Percentiles rank a stretch among this genome's conserved stretches.
Evolutionary conservation across 2,797 vertebrate species (phyloP).

Genomic region (Ptychadena robeensis): DNA sequence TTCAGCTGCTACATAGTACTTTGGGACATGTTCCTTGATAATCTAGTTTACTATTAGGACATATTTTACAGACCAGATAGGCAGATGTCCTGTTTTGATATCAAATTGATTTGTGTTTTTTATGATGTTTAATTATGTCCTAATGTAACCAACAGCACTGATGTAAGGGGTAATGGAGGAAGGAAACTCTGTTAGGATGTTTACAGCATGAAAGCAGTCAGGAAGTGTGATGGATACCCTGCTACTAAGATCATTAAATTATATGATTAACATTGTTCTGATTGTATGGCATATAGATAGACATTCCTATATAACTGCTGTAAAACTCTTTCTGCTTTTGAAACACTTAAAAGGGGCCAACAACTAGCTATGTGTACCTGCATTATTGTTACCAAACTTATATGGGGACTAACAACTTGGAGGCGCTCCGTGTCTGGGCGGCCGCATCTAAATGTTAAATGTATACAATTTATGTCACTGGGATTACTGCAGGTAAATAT

Average conservation of each 20-base stretch:
- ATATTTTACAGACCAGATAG: not conserved
- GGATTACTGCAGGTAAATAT: no score
- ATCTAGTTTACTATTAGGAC: conserved; percentile 6
- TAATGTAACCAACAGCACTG: not conserved
- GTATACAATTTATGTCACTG: no score
- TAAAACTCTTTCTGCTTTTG: no score
- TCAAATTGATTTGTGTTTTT: conserved; percentile 4
- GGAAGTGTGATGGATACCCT: not conserved
- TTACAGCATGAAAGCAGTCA: not conserved
- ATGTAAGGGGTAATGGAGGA: not conserved
- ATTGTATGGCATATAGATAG: not conserved
- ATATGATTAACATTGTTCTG: not conserved
- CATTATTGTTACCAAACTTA: no score
- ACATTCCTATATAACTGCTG: no score
- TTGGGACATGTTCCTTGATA: no score
- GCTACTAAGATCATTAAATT: not conserved
- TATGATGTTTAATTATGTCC: not conserved
- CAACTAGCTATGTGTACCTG: no score
- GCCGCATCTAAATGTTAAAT: no score
- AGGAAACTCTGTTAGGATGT: not conserved
- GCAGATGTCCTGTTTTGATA: conserved; percentile 5
- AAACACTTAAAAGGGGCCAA: no score
- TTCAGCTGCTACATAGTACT: no score
- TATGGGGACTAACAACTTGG: no score
- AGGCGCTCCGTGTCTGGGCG: no score